phyloP scores from a whole-genome alignment of 2,888 invertebrate genomes.

The Cremastinae sp. region DNA sequence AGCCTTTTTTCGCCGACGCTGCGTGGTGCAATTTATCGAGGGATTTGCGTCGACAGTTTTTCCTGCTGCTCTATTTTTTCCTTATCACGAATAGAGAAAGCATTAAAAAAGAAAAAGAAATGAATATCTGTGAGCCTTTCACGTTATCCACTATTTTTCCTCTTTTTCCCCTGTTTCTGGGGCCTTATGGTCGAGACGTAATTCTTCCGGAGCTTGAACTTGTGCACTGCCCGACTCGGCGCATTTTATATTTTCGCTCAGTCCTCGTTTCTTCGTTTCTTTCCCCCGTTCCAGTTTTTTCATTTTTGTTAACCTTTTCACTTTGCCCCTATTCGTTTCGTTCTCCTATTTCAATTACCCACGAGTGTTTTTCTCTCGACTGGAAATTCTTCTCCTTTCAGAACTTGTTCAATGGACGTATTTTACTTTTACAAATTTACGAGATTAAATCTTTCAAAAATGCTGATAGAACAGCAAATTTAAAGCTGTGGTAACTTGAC shows the following conservation, averaged over 20 bases:
- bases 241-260: slow-evolving; percentile 32
- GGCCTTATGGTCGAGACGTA: slow-evolving; percentile 30
- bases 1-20: slow-evolving; percentile 55
- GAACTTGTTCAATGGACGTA: not conserved
- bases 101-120: slow-evolving; percentile 3
- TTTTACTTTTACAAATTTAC: not conserved
- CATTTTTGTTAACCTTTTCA: not conserved
- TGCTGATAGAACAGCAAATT: not conserved
- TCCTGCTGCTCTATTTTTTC: slow-evolving; percentile 8
- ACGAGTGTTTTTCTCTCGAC: not conserved
- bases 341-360: slow-evolving; percentile 2
- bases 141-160: not conserved
- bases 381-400: not conserved
- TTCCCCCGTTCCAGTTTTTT: not conserved
- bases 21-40: slow-evolving; percentile 71
- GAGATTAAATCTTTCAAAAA: not conserved
- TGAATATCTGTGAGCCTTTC: slow-evolving; percentile 27
- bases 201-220: slow-evolving; percentile 45
- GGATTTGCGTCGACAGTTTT: slow-evolving; percentile 64
- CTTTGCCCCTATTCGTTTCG: not conserved
- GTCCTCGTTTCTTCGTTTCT: not conserved
- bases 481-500: not conserved
- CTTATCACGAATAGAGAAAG: slow-evolving; percentile 7
- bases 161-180: slow-evolving; percentile 12
- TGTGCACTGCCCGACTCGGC: slow-evolving; percentile 19